phyloP scores from a whole-genome alignment of 2,797 vertebrate genomes.

The Myotis findleyi region DNA sequence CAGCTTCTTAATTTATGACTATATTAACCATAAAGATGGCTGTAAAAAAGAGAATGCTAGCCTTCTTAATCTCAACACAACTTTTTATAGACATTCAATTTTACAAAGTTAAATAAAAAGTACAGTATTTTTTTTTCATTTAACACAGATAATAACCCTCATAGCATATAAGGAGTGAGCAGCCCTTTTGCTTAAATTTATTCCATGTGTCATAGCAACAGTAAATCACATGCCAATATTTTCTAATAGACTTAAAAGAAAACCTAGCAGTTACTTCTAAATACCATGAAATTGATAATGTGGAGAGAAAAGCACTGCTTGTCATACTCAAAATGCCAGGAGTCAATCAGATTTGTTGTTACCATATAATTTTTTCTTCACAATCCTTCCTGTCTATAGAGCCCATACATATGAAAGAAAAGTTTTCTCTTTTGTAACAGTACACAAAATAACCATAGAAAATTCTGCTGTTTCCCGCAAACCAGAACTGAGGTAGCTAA shows the following conservation, averaged over 20 bases:
- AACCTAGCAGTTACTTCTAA: constrained; percentile 62
- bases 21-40: not conserved
- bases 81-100: not conserved
- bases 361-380: constrained; percentile 65
- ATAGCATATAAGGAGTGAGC: not conserved
- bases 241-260: constrained; percentile 68
- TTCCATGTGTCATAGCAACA: constrained; percentile 53
- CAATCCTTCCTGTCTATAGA: constrained; percentile 38
- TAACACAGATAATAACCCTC: constrained; percentile 18
- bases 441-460: constrained; percentile 68
- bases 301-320: not conserved
- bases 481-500: constrained; percentile 74
- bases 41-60: not conserved
- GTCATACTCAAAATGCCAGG: constrained; percentile 47
- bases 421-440: constrained; percentile 48
- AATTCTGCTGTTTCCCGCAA: constrained; percentile 69
- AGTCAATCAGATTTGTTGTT: constrained; percentile 64
- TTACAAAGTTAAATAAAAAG: constrained; percentile 31
- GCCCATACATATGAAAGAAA: constrained; percentile 62
- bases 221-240: constrained; percentile 20
- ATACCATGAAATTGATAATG: constrained; percentile 60
- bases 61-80: not conserved
- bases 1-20: constrained; percentile 9
- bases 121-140: not conserved
- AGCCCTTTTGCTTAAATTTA: constrained; percentile 58